These are phyloP conservation scores for Gryllus longicercus DNA, from an alignment of 2,888 invertebrate species.

Conservation along the genomic window DNA sequence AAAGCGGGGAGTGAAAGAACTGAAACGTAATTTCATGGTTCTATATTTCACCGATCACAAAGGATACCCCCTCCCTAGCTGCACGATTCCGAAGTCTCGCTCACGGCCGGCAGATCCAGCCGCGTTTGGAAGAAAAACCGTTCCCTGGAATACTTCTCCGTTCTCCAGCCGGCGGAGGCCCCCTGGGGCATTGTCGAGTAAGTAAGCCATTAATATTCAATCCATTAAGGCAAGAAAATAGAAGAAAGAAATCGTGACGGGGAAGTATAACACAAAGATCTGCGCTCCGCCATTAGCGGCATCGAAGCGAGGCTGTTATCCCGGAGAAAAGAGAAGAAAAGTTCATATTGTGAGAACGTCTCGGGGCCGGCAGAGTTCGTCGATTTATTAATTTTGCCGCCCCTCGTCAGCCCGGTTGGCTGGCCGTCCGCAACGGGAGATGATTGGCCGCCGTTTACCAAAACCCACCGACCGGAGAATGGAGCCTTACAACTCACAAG, in stretches of 20 bases:
- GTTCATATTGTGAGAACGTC: neutral
- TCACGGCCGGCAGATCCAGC: no score
- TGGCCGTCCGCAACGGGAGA: no score
- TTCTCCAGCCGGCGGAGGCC: neutral
- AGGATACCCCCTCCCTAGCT: no score
- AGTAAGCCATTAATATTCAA: conserved; percentile 17
- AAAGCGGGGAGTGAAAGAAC: no score
- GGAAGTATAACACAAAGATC: conserved; percentile 17
- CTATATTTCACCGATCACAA: no score
- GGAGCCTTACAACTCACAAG: no score
- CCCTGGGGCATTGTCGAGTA: conserved; percentile 6
- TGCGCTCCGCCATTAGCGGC: neutral
- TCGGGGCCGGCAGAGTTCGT: neutral
- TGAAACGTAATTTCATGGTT: no score
- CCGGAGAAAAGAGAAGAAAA: neutral
- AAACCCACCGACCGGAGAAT: no score
- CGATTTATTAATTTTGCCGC: conserved; percentile 1
- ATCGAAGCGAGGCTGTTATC: no score
- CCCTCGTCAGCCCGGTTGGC: no score
- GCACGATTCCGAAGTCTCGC: neutral
- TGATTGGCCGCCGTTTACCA: no score
- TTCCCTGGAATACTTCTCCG: neutral
- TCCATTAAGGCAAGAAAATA: conserved; percentile 5
- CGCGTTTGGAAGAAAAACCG: neutral
- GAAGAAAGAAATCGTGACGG: conserved; percentile 17